These are phyloP conservation scores for Globodera ellingtonae DNA, from an alignment of 1,140 invertebrate genomes.

Conservation along the genomic window DNA sequence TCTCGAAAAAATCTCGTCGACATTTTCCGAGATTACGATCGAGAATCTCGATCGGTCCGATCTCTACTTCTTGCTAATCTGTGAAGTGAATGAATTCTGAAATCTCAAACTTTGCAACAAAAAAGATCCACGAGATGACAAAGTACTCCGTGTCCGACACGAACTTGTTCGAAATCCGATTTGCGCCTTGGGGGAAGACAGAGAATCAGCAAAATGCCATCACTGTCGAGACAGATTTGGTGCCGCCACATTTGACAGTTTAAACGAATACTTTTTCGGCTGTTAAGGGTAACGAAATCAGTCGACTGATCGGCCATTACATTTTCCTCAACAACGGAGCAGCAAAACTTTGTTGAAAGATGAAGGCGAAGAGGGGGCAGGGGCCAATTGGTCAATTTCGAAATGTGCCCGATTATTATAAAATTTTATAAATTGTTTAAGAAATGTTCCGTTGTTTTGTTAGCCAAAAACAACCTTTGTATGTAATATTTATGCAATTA, in stretches of 20 bases:
- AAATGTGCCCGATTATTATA: not conserved
- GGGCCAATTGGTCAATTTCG: too few species aligned
- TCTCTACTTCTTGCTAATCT: too few species aligned
- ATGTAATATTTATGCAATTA: too few species aligned
- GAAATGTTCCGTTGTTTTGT: too few species aligned
- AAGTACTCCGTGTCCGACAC: conserved; percentile 31
- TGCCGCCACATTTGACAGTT: conserved; percentile 63
- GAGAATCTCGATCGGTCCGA: too few species aligned
- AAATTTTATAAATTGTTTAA: too few species aligned
- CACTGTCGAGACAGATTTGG: conserved; percentile 91
- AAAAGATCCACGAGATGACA: conserved; percentile 38
- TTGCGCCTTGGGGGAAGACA: conserved; percentile 96
- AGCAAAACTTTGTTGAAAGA: not conserved
- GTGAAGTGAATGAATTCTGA: not conserved
- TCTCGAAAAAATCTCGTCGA: too few species aligned
- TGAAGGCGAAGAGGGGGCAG: not conserved
- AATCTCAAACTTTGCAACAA: not conserved
- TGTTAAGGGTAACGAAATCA: conserved; percentile 73
- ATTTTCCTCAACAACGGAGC: conserved; percentile 70
- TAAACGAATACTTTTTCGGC: conserved; percentile 28
- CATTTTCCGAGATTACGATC: too few species aligned
- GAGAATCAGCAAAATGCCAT: conserved; percentile 92
- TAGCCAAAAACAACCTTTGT: too few species aligned
- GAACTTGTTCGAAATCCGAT: conserved; percentile 73
- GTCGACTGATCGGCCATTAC: conserved; percentile 90